These are phyloP conservation scores for Mastigias papua DNA, from an alignment of 30 jellyfish, hydroid and myxozoan species.

Conservation along the genomic window DNA sequence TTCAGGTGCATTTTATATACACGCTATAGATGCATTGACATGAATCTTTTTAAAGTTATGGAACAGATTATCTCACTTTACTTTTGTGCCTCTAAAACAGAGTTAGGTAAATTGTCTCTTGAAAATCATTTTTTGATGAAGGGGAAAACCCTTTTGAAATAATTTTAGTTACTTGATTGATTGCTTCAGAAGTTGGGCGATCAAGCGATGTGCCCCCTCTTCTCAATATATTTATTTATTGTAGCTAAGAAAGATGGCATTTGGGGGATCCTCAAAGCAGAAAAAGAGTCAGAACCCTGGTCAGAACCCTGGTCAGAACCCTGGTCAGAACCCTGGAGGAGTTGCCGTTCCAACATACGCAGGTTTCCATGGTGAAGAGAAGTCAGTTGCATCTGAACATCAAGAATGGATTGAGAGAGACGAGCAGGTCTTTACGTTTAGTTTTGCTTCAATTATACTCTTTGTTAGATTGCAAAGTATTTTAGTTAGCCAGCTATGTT, in stretches of 20 bases:
- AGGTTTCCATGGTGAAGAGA: slow-evolving; percentile 1
- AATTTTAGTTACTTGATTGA: too few species aligned
- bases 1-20: too few species aligned
- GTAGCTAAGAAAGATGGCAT: slow-evolving; percentile 82
- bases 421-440: slow-evolving; percentile 27
- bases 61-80: too few species aligned
- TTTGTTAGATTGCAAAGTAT: too few species aligned
- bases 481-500: too few species aligned
- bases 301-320: neutral
- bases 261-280: slow-evolving; percentile 56
- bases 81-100: too few species aligned
- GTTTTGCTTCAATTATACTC: neutral
- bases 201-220: neutral
- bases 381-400: slow-evolving; percentile 29
- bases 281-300: slow-evolving; percentile 10
- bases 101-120: too few species aligned
- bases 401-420: slow-evolving; percentile 52
- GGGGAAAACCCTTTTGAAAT: too few species aligned
- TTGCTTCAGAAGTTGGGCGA: too few species aligned
- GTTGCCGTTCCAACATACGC: neutral
- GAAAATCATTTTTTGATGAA: too few species aligned
- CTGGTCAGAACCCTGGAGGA: neutral
- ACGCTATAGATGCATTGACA: too few species aligned
- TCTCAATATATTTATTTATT: neutral
- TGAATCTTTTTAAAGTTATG: too few species aligned